Evolutionary conservation across 2,797 vertebrate species (phyloP).

Genomic region (Coendou prehensilis): DNA sequence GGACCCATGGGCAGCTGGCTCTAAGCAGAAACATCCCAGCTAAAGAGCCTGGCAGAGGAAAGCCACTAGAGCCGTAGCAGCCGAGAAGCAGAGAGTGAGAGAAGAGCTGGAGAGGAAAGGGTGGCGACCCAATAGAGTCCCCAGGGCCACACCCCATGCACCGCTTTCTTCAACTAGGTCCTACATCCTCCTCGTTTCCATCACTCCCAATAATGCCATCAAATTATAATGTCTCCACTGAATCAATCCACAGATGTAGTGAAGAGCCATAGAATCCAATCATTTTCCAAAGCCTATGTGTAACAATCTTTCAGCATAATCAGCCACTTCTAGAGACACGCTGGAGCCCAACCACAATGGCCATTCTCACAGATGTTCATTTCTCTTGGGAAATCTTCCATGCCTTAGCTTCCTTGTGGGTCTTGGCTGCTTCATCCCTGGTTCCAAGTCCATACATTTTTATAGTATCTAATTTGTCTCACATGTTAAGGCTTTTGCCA

Average conservation of each 20-base stretch:
- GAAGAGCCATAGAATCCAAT: background rate
- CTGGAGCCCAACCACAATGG: background rate
- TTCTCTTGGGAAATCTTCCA: background rate
- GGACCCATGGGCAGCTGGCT: background rate
- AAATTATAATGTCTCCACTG: background rate
- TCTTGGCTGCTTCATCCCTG: background rate
- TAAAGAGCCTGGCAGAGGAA: background rate
- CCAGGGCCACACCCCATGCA: background rate
- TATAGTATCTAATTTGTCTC: background rate
- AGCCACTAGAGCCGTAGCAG: background rate
- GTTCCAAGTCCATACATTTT: background rate
- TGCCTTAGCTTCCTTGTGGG: background rate
- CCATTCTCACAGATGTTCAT: background rate
- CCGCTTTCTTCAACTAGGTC: background rate
- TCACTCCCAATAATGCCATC: background rate
- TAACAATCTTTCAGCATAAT: background rate
- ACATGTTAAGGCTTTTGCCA: background rate
- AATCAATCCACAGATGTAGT: background rate
- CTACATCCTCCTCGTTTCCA: background rate
- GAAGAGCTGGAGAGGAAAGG: background rate
- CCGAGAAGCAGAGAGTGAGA: background rate
- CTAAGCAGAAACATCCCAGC: background rate
- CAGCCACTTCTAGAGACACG: background rate
- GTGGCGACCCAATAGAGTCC: background rate
- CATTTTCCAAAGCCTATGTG: background rate